Base-by-base conservation (phyloP, 2,888 invertebrate genomes). In the Cryptus viduatorius region DNA sequence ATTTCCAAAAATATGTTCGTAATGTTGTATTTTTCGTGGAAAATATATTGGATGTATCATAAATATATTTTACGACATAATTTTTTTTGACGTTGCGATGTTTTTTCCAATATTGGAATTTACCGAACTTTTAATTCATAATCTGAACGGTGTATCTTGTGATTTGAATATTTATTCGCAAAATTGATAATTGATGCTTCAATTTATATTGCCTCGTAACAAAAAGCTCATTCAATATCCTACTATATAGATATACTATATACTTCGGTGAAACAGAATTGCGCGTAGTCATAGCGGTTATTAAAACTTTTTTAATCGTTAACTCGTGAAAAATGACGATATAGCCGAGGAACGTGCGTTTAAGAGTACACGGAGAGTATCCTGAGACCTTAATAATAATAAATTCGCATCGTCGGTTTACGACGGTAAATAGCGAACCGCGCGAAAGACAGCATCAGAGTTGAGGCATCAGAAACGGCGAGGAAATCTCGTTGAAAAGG, bases 401-500 rank as follows among this genome's bases (percentile, higher is more conserved):
- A 82, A 87, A 84, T 82, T 81, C 69, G 69, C 80, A 69, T 84
- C 69, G 44, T 67, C 61, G 76, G 72, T 86, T 81, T 87, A 84
- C 79, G 79, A 84, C 77, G 82, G 76, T 73, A 82, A 71, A 77
- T 69, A 78, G 59, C 67, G 76, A 69, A 64, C 19, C 48, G n/a
- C 24, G 12, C 69, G 65, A 50, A 65, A 48, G 48, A 64, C 50
- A 67, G 81, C 53, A 72, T 69, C 79, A 65, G 64, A 53, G 59
- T 73, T 53, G 56, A 50, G 10, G 19, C 48, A 77, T 31, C 42
- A 14, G 65, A 77, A 68, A 68, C 24, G n/a, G 67, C 16, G 50
- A 64, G 61, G 65, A 42, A n/a, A 16, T 44, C n/a, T 46, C 29
- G 56, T 69, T 37, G 61, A 61, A 69, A 59, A 46, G 67, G 64